Evolutionary conservation across 2,113 vertebrate species (phyloP).

Genomic region (Aramus guarauna): DNA sequence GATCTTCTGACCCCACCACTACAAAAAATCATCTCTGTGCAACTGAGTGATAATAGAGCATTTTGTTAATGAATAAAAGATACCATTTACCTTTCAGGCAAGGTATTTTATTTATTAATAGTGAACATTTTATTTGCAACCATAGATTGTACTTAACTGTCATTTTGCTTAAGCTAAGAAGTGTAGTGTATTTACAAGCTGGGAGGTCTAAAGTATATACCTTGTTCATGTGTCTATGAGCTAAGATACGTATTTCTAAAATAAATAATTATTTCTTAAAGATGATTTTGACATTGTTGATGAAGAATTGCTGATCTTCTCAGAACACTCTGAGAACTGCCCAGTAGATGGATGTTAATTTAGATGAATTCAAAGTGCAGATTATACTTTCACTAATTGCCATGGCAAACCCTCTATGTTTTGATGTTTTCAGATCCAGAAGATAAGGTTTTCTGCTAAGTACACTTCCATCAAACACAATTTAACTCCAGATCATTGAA

Average conservation of each 20-base stretch:
- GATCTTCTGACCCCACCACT: slow-evolving; percentile 56
- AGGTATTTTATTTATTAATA: background rate
- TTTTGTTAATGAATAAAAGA: background rate
- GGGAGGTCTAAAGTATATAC: background rate
- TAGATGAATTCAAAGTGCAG: background rate
- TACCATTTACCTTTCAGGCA: background rate
- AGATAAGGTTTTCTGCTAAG: background rate
- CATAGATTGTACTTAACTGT: background rate
- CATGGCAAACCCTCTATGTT: background rate
- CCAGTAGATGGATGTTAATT: background rate
- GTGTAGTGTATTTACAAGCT: background rate
- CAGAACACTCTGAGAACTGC: background rate
- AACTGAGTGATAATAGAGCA: slow-evolving; percentile 55
- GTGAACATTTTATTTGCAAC: background rate
- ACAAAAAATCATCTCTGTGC: slow-evolving; percentile 22
- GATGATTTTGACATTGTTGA: background rate
- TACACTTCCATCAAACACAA: background rate
- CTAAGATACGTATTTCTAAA: background rate
- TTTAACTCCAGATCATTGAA: background rate
- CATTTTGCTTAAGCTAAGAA: background rate
- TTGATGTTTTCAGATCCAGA: background rate
- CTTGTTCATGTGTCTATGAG: background rate
- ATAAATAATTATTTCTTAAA: background rate
- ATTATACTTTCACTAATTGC: background rate
- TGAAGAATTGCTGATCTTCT: background rate